Evolutionary conservation across 2,113 vertebrate genomes (phyloP), one percentile per base, ranked within the genome.

Genomic region (Hippocampus zosterae): DNA sequence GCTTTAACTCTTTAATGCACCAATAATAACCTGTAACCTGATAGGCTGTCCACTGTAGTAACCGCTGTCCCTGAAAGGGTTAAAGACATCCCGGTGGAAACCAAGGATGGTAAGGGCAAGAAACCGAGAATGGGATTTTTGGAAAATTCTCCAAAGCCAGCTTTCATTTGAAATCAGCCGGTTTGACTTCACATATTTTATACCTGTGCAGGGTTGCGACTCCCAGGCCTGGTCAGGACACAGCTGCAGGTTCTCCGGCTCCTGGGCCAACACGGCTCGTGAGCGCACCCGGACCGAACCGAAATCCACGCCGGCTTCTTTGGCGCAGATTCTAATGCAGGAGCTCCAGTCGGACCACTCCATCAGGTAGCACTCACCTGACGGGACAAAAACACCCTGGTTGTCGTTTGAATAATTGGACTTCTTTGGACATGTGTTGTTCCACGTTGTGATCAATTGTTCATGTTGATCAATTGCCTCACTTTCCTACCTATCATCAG

Each of bases 361-460:
- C 85, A 94, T 95, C 85, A 99, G 90, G 76, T 98, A 98, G 83
- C 97, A 99, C 73, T 98, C 97, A 33, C 96, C 97, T 99, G 90
- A 16, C 65, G 3, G 27, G 9, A 23, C 19, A 40, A 23, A 46
- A 7, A 25, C 42, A 15, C 16, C 6, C 7, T 1, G 2, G 3
- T 19, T 33, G 13, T 7, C 11, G 5, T 59, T 59, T 59, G 27
- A 56, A 56, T 55, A 6, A 55, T 55, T 9, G 10, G 19, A n/a
- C 8, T 44, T 52, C 9, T 37, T 2, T 2, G 19, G n/a, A 5
- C 15, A 1, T 25, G 46, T 29, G 61, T 13, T 71, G 40, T 63
- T n/a, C 55, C 11, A 23, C 11, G 10, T 3, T 25, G 5, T 46
- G 2, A 46, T 46, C 33, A 33, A 33, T 33, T 33, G 29, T 33